Evolutionary conservation across 2,888 invertebrate genomes (phyloP).

Genomic region (Steinernema carpocapsae): DNA sequence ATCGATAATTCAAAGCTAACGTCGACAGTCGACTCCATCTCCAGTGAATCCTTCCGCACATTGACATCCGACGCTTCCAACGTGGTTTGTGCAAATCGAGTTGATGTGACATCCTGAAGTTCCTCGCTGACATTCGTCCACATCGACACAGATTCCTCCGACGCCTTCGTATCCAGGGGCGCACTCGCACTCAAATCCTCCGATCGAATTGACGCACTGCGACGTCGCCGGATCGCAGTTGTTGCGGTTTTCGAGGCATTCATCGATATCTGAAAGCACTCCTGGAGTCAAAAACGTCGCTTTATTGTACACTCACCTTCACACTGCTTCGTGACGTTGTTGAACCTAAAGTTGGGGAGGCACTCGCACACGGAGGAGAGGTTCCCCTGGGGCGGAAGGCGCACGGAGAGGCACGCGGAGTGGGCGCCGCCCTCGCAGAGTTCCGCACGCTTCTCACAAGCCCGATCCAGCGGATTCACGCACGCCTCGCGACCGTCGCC

Average conservation of each 20-base stretch:
- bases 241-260: constrained; percentile 61
- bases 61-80: constrained; percentile 79
- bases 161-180: constrained; percentile 87
- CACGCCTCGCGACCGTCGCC: constrained; percentile 59
- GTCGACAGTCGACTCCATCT: constrained; percentile 54
- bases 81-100: constrained; percentile 74
- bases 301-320: constrained; percentile 43
- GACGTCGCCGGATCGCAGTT: constrained; percentile 72
- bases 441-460: constrained; percentile 52
- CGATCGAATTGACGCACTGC: constrained; percentile 85
- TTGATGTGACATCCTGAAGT: constrained; percentile 54
- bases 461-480: constrained; percentile 55
- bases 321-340: constrained; percentile 46
- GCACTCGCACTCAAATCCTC: constrained; percentile 86
- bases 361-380: constrained; percentile 60
- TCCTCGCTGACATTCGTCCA: constrained; percentile 56
- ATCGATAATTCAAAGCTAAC: constrained; percentile 34
- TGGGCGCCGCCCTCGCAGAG: constrained; percentile 49
- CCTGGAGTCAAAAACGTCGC: background rate
- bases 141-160: constrained; percentile 64
- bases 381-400: constrained; percentile 26
- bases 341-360: constrained; percentile 54
- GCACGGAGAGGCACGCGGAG: constrained; percentile 42
- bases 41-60: constrained; percentile 74
- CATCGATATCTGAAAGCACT: constrained; percentile 57